phyloP scores from a whole-genome alignment of 2,888 invertebrate species.

The Polietes domitor region DNA sequence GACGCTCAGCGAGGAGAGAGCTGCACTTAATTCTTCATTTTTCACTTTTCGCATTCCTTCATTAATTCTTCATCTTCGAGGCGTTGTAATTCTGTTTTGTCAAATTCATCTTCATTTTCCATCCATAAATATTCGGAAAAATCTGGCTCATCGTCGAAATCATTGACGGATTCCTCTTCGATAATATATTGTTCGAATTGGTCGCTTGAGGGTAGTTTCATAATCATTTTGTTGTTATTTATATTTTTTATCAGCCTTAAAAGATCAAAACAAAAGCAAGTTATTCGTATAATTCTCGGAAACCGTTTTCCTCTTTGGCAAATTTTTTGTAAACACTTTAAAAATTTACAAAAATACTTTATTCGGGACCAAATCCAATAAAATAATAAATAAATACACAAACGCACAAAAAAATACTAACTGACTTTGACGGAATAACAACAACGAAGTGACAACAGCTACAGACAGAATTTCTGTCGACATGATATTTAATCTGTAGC shows the following conservation, averaged over 20 bases:
- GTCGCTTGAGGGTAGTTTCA: slow-evolving; percentile 79
- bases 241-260: background rate
- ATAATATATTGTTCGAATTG: slow-evolving; percentile 78
- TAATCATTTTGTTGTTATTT: slow-evolving; percentile 74
- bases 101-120: slow-evolving; percentile 96
- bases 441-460: no score
- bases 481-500: no score
- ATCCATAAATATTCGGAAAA: slow-evolving; percentile 97
- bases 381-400: no score
- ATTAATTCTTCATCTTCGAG: slow-evolving; percentile 93
- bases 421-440: no score
- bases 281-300: no score
- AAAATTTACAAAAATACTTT: no score
- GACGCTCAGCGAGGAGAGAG: slow-evolving; percentile 78
- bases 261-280: slow-evolving; percentile 50
- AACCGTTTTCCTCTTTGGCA: no score
- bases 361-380: no score
- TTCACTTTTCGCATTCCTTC: slow-evolving; percentile 86
- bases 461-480: no score
- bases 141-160: slow-evolving; percentile 82
- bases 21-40: slow-evolving; percentile 79
- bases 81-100: slow-evolving; percentile 93
- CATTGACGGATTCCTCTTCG: slow-evolving; percentile 78
- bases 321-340: no score
- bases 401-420: no score